phyloP scores from a whole-genome alignment of 2,888 invertebrate species.

The Netelia inedita region DNA sequence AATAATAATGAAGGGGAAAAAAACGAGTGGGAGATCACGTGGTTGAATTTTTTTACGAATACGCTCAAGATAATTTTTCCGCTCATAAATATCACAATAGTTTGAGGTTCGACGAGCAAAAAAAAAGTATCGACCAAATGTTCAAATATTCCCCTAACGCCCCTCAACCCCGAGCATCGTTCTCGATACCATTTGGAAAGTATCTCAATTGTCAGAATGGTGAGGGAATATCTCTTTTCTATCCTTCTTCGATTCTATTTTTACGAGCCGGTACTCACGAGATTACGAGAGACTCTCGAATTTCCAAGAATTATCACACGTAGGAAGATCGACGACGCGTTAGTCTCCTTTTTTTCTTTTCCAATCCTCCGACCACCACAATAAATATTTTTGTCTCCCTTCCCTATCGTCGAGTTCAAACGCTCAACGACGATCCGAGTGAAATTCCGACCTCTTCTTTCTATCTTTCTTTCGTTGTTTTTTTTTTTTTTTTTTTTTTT shows the following conservation, averaged over 20 bases:
- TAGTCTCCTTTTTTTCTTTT: background rate
- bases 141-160: background rate
- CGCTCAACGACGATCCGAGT: no score
- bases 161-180: background rate
- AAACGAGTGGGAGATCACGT: no score
- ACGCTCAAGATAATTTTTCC: no score
- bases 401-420: background rate
- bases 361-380: background rate
- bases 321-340: background rate
- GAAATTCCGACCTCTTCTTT: no score
- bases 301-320: conserved; percentile 3
- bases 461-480: no score
- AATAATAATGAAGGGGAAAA: no score
- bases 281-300: conserved; percentile 3
- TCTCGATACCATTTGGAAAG: conserved; percentile 42
- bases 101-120: background rate
- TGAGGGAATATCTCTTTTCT: background rate
- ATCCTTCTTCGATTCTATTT: conserved; percentile 23
- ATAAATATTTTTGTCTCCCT: background rate
- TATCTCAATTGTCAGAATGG: conserved; percentile 55
- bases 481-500: no score
- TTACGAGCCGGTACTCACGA: conserved; percentile 3
- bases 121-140: background rate
- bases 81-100: background rate
- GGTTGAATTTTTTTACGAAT: no score